Conservation (phyloP, 2,888 invertebrate genomes). For the Drosophila yooni region DNA sequence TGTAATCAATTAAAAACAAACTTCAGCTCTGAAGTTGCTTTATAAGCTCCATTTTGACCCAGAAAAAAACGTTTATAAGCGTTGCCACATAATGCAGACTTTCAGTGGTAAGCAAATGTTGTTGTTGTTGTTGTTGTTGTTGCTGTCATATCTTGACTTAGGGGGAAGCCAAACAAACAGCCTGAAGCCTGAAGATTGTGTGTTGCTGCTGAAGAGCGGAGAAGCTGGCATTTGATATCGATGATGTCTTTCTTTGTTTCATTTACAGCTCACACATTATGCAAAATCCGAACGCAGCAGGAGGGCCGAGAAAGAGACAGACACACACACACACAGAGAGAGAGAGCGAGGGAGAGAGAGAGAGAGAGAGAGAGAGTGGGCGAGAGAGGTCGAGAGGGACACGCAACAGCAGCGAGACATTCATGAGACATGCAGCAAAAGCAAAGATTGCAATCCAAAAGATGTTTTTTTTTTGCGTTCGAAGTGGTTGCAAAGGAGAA, state of each 20-base stretch:
- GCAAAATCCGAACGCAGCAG: slow-evolving; percentile 70
- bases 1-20: slow-evolving; percentile 58
- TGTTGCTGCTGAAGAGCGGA: not conserved
- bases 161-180: slow-evolving; percentile 63
- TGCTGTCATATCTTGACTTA: slow-evolving; percentile 25
- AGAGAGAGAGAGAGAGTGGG: slow-evolving; percentile 11
- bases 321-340: slow-evolving; percentile 8
- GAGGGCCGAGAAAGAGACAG: slow-evolving; percentile 38
- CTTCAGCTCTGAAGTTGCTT: slow-evolving; percentile 18
- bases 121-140: slow-evolving; percentile 8
- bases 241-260: slow-evolving; percentile 81
- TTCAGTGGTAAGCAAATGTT: slow-evolving; percentile 15
- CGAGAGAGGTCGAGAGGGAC: too few relatives aligned
- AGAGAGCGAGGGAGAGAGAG: slow-evolving; percentile 6
- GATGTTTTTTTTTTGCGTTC: slow-evolving; percentile 51
- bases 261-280: slow-evolving; percentile 67
- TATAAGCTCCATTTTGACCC: slow-evolving; percentile 48
- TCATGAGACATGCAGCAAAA: slow-evolving; percentile 30
- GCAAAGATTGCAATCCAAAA: slow-evolving; percentile 53
- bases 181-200: slow-evolving; percentile 10
- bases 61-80: slow-evolving; percentile 22
- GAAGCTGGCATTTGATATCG: slow-evolving; percentile 75
- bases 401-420: not conserved
- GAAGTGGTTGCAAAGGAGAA: slow-evolving; percentile 24
- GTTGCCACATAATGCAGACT: slow-evolving; percentile 34